Percentiles rank a stretch among this genome's conserved stretches.
Evolutionary conservation across 2,888 invertebrate species (phyloP).

Genomic region (Marasmarcha lunaedactyla): DNA sequence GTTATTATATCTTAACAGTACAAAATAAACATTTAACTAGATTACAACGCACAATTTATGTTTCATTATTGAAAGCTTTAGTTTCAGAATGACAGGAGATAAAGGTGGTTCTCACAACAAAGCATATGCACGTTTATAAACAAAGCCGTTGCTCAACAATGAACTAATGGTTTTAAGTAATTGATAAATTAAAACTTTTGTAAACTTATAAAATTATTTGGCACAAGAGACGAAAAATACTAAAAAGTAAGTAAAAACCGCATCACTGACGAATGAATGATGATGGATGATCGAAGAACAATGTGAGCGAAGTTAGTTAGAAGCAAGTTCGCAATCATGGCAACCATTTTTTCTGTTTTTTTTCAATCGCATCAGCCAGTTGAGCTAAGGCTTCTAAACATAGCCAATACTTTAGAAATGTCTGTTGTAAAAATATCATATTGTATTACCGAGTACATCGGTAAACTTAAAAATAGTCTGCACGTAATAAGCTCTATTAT

Average conservation of each 20-base stretch:
- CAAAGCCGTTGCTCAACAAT: constrained; percentile 31
- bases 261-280: constrained; percentile 54
- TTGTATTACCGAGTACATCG: too few species aligned
- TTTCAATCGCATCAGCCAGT: constrained; percentile 6
- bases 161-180: constrained; percentile 28
- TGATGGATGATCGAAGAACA: constrained; percentile 50
- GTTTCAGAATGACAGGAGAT: constrained; percentile 63
- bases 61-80: constrained; percentile 60
- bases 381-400: too few species aligned
- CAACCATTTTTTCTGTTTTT: constrained; percentile 10
- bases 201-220: constrained; percentile 39
- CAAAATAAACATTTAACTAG: neutral
- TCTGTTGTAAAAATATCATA: too few species aligned
- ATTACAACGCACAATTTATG: constrained; percentile 30
- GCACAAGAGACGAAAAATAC: constrained; percentile 43
- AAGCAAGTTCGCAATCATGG: constrained; percentile 36
- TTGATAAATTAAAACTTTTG: constrained; percentile 29
- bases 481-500: too few species aligned
- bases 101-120: constrained; percentile 70
- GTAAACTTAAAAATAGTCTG: too few species aligned
- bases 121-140: constrained; percentile 65
- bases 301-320: constrained; percentile 53
- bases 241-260: constrained; percentile 52
- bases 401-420: constrained; percentile 1
- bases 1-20: constrained; percentile 9